These are phyloP conservation scores for Cottus gobio DNA, from an alignment of 2,113 vertebrate species.

Conservation along the genomic window DNA sequence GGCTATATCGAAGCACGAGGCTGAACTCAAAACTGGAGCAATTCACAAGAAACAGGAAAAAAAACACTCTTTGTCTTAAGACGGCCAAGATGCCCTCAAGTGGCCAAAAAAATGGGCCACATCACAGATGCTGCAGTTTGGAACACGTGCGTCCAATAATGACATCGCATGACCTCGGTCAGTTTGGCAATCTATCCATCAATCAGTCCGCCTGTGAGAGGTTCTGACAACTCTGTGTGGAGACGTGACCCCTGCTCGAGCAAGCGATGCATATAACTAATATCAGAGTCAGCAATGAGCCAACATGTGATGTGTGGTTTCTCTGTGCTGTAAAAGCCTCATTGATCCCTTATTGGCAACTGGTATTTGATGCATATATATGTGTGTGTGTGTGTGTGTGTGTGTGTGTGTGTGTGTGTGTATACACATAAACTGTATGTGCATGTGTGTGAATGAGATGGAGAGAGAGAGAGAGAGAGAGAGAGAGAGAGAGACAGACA, in stretches of 20 bases:
- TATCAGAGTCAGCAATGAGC: constrained; percentile 26
- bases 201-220: background rate
- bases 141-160: background rate
- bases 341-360: constrained; percentile 33
- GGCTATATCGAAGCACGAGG: background rate
- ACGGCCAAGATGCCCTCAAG: constrained; percentile 71
- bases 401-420: background rate
- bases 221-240: background rate
- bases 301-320: constrained; percentile 23
- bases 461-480: background rate
- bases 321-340: constrained; percentile 13
- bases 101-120: constrained; percentile 52
- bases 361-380: constrained; percentile 26
- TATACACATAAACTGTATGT: background rate
- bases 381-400: too few species aligned
- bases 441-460: background rate
- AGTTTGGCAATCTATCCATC: background rate
- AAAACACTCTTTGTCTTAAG: constrained; percentile 9
- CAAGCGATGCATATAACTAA: constrained; percentile 9
- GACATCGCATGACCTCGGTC: background rate
- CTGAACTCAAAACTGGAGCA: background rate
- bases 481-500: background rate
- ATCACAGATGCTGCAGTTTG: constrained; percentile 30
- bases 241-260: constrained; percentile 6
- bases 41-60: constrained; percentile 10